Evolutionary conservation across 2,113 vertebrate species (phyloP).

Genomic region (Willisornis vidua): DNA sequence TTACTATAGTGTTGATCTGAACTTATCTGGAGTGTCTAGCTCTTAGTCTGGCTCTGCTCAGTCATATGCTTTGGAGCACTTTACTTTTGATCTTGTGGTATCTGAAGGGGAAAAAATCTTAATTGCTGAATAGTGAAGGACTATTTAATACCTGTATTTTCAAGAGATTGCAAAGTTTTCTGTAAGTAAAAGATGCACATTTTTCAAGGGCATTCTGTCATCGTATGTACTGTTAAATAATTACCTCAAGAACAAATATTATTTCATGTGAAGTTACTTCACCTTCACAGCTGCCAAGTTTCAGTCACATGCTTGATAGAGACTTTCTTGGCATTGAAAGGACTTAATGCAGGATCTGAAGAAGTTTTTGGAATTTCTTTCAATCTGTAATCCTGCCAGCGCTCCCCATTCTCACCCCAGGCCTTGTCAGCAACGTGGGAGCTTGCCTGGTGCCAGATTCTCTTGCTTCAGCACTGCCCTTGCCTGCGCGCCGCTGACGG

Average conservation of each 20-base stretch:
- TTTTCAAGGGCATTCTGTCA: not conserved
- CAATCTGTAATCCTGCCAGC: not conserved
- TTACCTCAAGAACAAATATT: conserved; percentile 51
- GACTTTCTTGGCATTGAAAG: not conserved
- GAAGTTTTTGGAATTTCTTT: conserved; percentile 14
- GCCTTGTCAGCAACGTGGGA: not conserved
- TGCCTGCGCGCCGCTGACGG: rapidly evolving
- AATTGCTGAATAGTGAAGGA: not conserved
- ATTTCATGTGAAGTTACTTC: conserved; percentile 36
- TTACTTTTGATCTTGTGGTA: not conserved
- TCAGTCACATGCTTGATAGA: conserved; percentile 49
- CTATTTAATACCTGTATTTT: not conserved
- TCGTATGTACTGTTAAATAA: conserved; percentile 29
- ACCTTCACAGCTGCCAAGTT: conserved; percentile 41
- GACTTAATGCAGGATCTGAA: conserved; percentile 9
- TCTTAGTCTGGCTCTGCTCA: not conserved
- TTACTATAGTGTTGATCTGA: not conserved
- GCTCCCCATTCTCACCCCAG: not conserved
- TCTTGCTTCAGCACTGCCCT: not conserved
- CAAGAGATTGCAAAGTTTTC: not conserved
- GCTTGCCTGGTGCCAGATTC: not conserved
- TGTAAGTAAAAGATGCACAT: not conserved
- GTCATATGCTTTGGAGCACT: not conserved
- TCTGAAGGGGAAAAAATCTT: not conserved
- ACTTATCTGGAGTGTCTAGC: not conserved